phyloP scores from a whole-genome alignment of 2,797 vertebrate genomes.

The Hydrolagus colliei region DNA sequence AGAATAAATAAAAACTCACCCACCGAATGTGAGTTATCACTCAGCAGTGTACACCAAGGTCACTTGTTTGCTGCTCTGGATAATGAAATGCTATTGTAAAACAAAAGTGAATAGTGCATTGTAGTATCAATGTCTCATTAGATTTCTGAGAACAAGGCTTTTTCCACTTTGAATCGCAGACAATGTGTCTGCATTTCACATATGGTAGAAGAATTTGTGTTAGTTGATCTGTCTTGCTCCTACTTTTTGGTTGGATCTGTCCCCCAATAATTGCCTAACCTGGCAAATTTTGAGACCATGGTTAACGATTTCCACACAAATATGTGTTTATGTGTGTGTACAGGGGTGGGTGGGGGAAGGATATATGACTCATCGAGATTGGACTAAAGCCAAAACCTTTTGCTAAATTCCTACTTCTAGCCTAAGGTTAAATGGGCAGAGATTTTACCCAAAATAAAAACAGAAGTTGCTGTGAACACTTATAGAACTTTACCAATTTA shows the following conservation, averaged over 20 bases:
- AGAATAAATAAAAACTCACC: no score
- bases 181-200: background rate
- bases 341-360: no score
- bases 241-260: background rate
- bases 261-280: background rate
- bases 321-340: no score
- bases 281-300: background rate
- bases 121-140: background rate
- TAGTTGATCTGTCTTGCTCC: background rate
- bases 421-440: background rate
- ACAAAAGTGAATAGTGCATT: background rate
- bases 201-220: background rate
- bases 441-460: background rate
- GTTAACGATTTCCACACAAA: background rate
- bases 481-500: no score
- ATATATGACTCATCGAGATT: background rate
- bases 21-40: background rate
- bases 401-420: background rate
- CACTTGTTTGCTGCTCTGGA: background rate
- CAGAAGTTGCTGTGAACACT: no score
- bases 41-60: background rate
- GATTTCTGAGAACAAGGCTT: background rate
- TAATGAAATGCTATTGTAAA: background rate
- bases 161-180: background rate
- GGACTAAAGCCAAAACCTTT: background rate